A percentile compares a stretch with the other conserved stretches of the same genome.
These are phyloP conservation scores for Anthopleura sola DNA, from an alignment of 64 coral and sea anemone genomes.

Conservation along the genomic window DNA sequence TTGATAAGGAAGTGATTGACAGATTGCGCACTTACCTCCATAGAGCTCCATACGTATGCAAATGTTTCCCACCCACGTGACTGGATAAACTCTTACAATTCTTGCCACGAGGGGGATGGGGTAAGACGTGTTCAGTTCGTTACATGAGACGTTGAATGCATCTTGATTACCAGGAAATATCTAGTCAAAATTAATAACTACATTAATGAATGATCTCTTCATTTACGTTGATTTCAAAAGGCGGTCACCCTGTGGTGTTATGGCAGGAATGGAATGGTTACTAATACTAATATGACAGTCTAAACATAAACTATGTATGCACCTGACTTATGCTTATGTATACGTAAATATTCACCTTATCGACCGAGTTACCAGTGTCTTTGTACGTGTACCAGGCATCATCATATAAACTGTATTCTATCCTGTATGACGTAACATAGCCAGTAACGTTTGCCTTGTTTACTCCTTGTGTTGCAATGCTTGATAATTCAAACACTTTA, in stretches of 20 bases:
- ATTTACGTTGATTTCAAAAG: background rate
- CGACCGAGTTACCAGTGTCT: background rate
- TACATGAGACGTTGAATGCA: conserved; percentile 2
- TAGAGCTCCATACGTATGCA: conserved; percentile 18
- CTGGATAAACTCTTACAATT: conserved; percentile 14
- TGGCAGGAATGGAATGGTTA: too few species aligned
- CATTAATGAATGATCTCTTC: background rate
- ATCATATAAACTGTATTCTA: background rate
- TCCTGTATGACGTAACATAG: conserved; percentile 24
- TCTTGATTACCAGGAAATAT: conserved; percentile 4
- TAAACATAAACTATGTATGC: background rate
- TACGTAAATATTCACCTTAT: background rate
- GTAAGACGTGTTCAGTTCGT: conserved; percentile 8
- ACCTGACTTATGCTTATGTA: too few species aligned
- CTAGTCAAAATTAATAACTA: background rate
- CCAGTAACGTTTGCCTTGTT: background rate
- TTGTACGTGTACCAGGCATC: background rate
- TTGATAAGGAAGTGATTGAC: background rate
- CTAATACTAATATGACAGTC: too few species aligned
- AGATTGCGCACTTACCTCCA: conserved; percentile 17
- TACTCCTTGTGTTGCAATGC: conserved; percentile 15
- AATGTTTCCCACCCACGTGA: conserved; percentile 12
- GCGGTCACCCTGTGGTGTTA: too few species aligned
- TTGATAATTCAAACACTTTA: conserved; percentile 2
- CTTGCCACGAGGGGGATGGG: background rate